phyloP scores from a whole-genome alignment of 2,888 invertebrate genomes.

The Formica aserva region DNA sequence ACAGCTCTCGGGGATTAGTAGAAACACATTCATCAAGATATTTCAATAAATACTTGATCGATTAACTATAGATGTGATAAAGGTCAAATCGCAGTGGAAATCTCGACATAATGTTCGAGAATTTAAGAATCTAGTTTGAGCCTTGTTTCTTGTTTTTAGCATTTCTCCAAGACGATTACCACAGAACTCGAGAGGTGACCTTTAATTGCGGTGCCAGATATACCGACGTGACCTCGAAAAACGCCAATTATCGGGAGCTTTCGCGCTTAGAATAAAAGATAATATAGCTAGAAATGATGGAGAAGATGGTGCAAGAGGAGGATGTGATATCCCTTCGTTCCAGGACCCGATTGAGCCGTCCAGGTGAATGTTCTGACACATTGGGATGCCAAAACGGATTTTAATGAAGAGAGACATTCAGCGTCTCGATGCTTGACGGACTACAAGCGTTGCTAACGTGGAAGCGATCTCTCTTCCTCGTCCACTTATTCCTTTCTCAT shows the following conservation, averaged over 20 bases:
- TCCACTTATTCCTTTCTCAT: conserved; percentile 51
- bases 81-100: conserved; percentile 11
- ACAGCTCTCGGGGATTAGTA: background rate
- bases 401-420: conserved; percentile 79
- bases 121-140: conserved; percentile 3
- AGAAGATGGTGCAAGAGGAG: conserved; percentile 16
- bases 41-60: conserved; percentile 4
- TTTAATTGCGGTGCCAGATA: conserved; percentile 70
- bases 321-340: conserved; percentile 61
- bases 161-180: conserved; percentile 40
- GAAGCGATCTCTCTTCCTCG: conserved; percentile 64
- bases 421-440: conserved; percentile 73
- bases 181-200: conserved; percentile 62
- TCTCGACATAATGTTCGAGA: conserved; percentile 15
- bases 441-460: conserved; percentile 80
- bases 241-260: conserved; percentile 61
- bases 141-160: conserved; percentile 30
- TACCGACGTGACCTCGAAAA: conserved; percentile 56
- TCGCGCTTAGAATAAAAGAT: conserved; percentile 61
- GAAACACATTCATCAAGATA: background rate
- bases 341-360: conserved; percentile 75
- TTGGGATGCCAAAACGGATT: conserved; percentile 73
- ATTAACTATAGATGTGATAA: conserved; percentile 30
- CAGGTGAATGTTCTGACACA: conserved; percentile 73
- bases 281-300: conserved; percentile 50